A percentile compares a stretch with the other conserved stretches of the same genome.
phyloP scores from a whole-genome alignment of 2,113 vertebrate species.

The Anas platyrhynchos region DNA sequence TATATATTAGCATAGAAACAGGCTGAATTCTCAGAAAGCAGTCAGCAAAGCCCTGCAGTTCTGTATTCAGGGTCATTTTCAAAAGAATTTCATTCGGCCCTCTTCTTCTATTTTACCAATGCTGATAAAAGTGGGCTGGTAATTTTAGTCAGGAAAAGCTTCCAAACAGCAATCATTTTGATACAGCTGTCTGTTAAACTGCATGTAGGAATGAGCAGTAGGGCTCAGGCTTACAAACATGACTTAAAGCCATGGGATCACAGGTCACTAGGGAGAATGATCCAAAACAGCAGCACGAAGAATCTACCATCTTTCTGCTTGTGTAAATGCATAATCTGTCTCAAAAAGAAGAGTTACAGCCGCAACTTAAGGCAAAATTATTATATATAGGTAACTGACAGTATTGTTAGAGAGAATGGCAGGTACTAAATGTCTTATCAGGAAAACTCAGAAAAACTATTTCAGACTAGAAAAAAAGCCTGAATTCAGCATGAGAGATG shows the following conservation, averaged over 20 bases:
- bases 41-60: neutral
- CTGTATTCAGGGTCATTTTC: neutral
- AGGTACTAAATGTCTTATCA: neutral
- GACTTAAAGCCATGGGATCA: accelerated
- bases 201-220: neutral
- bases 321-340: neutral
- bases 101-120: neutral
- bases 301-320: neutral
- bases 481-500: neutral
- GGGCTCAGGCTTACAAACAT: neutral
- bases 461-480: neutral
- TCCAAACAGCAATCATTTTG: neutral
- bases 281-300: neutral
- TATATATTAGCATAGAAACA: neutral
- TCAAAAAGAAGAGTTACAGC: neutral
- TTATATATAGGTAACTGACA: neutral
- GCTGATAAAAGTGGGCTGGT: neutral
- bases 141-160: neutral
- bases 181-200: neutral
- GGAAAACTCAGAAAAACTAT: neutral
- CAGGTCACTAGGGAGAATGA: neutral
- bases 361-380: neutral
- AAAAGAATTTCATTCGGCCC: neutral
- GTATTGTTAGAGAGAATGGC: neutral
- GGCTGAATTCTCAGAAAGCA: neutral